A percentile compares a stretch with the other conserved stretches of the same genome.
phyloP scores from a whole-genome alignment of 1,140 invertebrate genomes.

The Sinonovacula constricta region DNA sequence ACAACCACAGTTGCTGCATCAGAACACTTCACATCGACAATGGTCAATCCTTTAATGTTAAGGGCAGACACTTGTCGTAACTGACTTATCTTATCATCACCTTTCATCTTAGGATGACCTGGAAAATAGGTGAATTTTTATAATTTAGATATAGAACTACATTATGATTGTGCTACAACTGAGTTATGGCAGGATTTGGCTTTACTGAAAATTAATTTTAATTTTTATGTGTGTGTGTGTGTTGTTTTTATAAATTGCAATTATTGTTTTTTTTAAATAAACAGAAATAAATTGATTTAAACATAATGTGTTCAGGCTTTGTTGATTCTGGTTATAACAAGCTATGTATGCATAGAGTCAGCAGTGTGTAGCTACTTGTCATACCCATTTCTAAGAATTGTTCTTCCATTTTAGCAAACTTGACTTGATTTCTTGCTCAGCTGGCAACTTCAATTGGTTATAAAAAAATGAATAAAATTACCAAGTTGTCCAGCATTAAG shows the following conservation, averaged over 20 bases:
- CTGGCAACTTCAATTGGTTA: not conserved
- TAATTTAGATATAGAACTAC: not conserved
- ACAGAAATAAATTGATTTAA: too few relatives aligned
- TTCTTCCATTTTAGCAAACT: too few relatives aligned
- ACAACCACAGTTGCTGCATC: conserved; percentile 85
- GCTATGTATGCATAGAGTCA: too few relatives aligned
- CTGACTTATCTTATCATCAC: conserved; percentile 69
- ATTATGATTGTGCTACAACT: too few relatives aligned
- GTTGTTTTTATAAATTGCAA: not conserved
- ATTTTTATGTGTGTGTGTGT: not conserved
- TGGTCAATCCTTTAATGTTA: conserved; percentile 71
- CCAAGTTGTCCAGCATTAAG: conserved; percentile 87
- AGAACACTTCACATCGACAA: conserved; percentile 81
- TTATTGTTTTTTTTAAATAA: too few relatives aligned
- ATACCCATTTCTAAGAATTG: too few relatives aligned
- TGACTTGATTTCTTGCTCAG: not conserved
- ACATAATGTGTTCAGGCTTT: too few relatives aligned
- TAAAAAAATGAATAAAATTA: too few relatives aligned
- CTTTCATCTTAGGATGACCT: conserved; percentile 75
- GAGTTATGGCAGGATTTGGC: too few relatives aligned
- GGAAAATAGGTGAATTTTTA: conserved; percentile 17
- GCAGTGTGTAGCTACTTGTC: too few relatives aligned
- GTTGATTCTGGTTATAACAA: too few relatives aligned
- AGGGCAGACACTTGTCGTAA: conserved; percentile 77
- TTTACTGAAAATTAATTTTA: too few relatives aligned